These are phyloP conservation scores for Stenopsyche tienmushanensis DNA, from an alignment of 1,140 invertebrate genomes.

Conservation along the genomic window DNA sequence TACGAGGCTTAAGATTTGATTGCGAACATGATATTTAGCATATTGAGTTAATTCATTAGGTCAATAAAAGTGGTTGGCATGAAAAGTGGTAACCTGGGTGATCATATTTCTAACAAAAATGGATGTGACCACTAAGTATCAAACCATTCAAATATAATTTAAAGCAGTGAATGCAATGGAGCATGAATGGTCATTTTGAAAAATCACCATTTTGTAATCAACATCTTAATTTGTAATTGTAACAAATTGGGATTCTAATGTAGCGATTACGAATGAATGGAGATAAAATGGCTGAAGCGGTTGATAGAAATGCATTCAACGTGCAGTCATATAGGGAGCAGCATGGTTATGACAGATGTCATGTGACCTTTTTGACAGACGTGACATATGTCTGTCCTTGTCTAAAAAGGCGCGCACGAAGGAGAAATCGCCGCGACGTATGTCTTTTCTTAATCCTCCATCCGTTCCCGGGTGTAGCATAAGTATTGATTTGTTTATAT, in stretches of 20 bases:
- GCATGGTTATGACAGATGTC: background rate
- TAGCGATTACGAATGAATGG: background rate
- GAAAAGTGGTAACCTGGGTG: too few species aligned
- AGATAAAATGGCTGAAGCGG: too few species aligned
- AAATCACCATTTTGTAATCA: too few species aligned
- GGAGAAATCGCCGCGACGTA: background rate
- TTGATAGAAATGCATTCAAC: background rate
- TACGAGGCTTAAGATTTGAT: too few species aligned
- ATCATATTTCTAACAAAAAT: too few species aligned
- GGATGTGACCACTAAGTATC: too few species aligned
- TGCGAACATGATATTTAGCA: too few species aligned
- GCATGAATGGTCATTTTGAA: too few species aligned
- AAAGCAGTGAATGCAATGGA: too few species aligned
- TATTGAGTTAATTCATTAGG: too few species aligned
- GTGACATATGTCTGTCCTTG: background rate
- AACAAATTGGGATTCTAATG: background rate
- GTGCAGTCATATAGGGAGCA: background rate
- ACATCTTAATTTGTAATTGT: background rate
- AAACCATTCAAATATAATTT: too few species aligned
- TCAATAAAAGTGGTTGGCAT: too few species aligned
- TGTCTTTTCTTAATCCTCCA: background rate
- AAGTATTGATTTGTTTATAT: constrained; percentile 21
- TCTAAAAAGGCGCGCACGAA: background rate
- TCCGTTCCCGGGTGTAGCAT: constrained; percentile 8
- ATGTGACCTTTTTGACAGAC: background rate